phyloP scores from a whole-genome alignment of 2,113 vertebrate genomes.

The Perognathus longimembris region DNA sequence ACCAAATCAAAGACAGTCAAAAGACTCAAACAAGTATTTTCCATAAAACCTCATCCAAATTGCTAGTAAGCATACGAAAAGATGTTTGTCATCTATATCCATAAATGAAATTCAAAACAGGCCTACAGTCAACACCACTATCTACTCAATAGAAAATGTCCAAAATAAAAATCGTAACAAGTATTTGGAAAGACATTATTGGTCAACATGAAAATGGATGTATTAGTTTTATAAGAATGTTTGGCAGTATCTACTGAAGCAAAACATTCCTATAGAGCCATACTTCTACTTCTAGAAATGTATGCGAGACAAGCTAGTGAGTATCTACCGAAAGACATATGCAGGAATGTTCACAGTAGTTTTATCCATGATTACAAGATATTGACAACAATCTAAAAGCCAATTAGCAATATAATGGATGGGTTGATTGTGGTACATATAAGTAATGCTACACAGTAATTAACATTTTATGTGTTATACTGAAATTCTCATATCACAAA shows the following conservation, averaged over 20 bases:
- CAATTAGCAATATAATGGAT: not conserved
- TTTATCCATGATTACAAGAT: not conserved
- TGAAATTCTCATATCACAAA: not conserved
- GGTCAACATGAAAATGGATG: too few relatives aligned
- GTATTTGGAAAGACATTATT: not conserved
- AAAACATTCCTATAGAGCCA: not conserved
- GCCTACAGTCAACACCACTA: not conserved
- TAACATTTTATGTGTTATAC: not conserved
- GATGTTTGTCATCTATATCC: not conserved
- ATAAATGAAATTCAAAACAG: not conserved
- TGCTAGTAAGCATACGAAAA: not conserved
- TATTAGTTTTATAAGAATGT: not conserved
- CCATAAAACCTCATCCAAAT: not conserved
- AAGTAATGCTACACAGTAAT: not conserved
- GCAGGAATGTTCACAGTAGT: not conserved
- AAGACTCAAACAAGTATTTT: not conserved
- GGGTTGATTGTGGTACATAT: not conserved
- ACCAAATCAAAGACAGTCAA: not conserved
- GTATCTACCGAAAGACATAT: not conserved
- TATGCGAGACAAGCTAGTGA: not conserved
- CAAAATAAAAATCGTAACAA: too few relatives aligned
- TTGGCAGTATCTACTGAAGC: not conserved
- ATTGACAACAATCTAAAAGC: not conserved
- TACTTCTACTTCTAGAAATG: not conserved
- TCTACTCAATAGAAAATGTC: not conserved